phyloP scores from a whole-genome alignment of 35 echinoderm and acorn worm species.

The Patiria miniata region DNA sequence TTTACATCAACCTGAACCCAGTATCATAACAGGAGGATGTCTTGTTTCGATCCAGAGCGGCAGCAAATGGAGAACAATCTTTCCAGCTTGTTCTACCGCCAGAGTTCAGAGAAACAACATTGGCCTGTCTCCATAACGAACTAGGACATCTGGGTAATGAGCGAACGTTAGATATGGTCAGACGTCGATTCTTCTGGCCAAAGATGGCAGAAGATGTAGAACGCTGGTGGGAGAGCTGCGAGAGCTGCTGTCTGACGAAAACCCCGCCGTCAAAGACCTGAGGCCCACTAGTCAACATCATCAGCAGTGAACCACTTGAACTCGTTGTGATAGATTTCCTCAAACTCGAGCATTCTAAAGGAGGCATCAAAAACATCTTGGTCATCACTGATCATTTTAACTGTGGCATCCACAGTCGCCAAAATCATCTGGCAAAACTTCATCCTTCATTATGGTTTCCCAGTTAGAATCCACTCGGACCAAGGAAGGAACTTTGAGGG shows the following conservation, averaged over 20 bases:
- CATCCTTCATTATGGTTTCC: constrained; percentile 70
- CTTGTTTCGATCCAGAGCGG: too few relatives aligned
- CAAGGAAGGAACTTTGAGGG: constrained; percentile 51
- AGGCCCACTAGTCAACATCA: constrained; percentile 19
- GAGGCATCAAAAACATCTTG: constrained; percentile 60
- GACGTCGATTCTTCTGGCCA: constrained; percentile 54
- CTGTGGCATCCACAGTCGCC: constrained; percentile 62
- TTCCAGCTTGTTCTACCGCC: too few relatives aligned
- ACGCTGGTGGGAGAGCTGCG: constrained; percentile 34
- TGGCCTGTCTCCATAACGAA: too few relatives aligned
- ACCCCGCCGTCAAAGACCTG: not conserved
- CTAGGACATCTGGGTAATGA: too few relatives aligned
- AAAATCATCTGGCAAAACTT: constrained; percentile 53
- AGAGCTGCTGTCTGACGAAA: constrained; percentile 35
- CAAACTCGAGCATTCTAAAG: constrained; percentile 39
- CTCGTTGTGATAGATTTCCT: constrained; percentile 37
- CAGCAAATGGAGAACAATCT: too few relatives aligned
- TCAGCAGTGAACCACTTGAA: constrained; percentile 22
- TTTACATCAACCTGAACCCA: too few relatives aligned
- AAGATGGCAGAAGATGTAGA: constrained; percentile 36
- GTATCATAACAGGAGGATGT: too few relatives aligned
- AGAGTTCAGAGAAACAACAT: too few relatives aligned
- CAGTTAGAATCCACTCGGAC: constrained; percentile 58
- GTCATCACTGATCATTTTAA: constrained; percentile 67
- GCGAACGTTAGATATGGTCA: too few relatives aligned